Conservation (phyloP, 2,888 invertebrate species). For the Crocallis elinguaria region DNA sequence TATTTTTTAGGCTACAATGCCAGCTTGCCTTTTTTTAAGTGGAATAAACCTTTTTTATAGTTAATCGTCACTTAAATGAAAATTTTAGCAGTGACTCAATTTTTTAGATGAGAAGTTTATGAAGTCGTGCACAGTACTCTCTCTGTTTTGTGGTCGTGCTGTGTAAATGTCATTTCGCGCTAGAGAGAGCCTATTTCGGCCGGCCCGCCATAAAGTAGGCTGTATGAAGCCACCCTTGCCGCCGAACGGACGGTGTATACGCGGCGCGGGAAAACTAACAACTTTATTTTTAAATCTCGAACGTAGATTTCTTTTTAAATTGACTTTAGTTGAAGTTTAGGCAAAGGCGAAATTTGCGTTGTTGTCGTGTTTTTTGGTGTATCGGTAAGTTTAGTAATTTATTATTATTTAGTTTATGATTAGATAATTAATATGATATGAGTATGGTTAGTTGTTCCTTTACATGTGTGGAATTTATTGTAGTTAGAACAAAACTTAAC, state of each 20-base stretch:
- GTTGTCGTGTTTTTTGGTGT: not conserved
- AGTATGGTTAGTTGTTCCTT: too few species aligned
- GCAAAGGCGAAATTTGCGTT: not conserved
- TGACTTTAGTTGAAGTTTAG: constrained; percentile 17
- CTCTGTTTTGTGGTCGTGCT: constrained; percentile 33
- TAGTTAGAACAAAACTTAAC: too few species aligned
- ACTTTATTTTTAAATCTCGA: constrained; percentile 43
- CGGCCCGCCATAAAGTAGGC: constrained; percentile 48
- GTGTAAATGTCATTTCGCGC: constrained; percentile 47
- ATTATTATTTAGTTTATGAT: not conserved
- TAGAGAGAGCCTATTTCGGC: constrained; percentile 51
- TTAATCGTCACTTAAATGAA: too few species aligned
- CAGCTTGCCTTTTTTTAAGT: too few species aligned
- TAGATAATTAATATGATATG: not conserved
- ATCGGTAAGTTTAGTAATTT: constrained; percentile 48
- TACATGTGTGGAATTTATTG: too few species aligned
- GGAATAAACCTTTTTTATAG: too few species aligned
- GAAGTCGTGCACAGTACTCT: too few species aligned
- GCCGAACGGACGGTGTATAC: constrained; percentile 50
- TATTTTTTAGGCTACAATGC: too few species aligned
- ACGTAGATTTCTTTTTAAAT: constrained; percentile 30
- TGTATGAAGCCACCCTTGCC: constrained; percentile 61
- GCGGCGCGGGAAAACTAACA: constrained; percentile 37
- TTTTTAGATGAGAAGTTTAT: too few species aligned
- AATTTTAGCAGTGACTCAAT: too few species aligned